These are phyloP conservation scores for Helostoma temminkii DNA, from an alignment of 2,797 vertebrate species.

Conservation along the genomic window DNA sequence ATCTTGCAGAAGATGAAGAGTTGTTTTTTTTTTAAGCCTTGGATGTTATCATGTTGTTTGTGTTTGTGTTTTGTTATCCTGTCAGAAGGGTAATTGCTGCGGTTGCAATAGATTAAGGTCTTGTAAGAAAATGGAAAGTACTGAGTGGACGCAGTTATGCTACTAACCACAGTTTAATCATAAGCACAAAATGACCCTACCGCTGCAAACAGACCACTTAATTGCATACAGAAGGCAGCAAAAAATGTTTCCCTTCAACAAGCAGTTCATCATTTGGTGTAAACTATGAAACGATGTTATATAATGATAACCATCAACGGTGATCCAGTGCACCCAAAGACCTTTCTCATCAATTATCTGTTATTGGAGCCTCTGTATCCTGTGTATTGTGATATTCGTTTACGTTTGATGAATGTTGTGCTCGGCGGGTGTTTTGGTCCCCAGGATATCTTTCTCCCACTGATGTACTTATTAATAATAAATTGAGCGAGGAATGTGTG, in stretches of 20 bases:
- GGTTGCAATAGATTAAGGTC: slow-evolving; percentile 68
- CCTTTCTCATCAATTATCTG: slow-evolving; percentile 86
- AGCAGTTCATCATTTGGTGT: slow-evolving; percentile 74
- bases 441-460: slow-evolving; percentile 86
- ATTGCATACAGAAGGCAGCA: slow-evolving; percentile 73
- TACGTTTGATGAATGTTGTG: slow-evolving; percentile 87
- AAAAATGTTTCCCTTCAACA: slow-evolving; percentile 69
- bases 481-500: slow-evolving; percentile 88
- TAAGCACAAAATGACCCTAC: slow-evolving; percentile 54
- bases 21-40: slow-evolving; percentile 17
- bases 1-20: slow-evolving; percentile 57
- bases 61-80: slow-evolving; percentile 77
- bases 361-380: slow-evolving; percentile 87
- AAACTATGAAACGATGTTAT: slow-evolving; percentile 80
- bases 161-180: slow-evolving; percentile 76
- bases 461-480: slow-evolving; percentile 92
- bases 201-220: slow-evolving; percentile 64
- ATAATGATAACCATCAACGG: slow-evolving; percentile 81
- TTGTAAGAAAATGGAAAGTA: slow-evolving; percentile 53
- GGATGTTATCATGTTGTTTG: slow-evolving; percentile 66
- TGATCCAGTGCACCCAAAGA: slow-evolving; percentile 80
- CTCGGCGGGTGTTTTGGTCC: slow-evolving; percentile 84
- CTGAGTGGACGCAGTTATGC: slow-evolving; percentile 67
- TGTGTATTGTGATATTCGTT: slow-evolving; percentile 87
- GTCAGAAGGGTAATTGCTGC: slow-evolving; percentile 73